phyloP scores from a whole-genome alignment of 2,113 vertebrate genomes.

The Eupsittula cactorum region DNA sequence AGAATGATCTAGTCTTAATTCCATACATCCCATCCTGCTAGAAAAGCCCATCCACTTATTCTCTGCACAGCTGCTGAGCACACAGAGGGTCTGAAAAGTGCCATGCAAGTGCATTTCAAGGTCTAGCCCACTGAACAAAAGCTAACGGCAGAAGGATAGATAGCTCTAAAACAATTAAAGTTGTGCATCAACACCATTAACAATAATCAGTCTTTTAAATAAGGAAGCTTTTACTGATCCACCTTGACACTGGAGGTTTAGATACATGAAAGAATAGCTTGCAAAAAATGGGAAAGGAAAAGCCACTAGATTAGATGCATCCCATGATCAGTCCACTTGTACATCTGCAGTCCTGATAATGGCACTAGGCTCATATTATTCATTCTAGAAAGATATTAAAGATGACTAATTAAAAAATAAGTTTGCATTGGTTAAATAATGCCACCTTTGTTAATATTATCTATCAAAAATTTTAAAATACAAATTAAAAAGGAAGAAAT shows the following conservation, averaged over 20 bases:
- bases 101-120: not conserved
- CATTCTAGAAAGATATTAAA: not conserved
- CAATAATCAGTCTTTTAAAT: not conserved
- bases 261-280: not conserved
- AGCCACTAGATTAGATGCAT: not conserved
- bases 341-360: not conserved
- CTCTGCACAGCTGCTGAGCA: not conserved
- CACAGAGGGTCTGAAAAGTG: not conserved
- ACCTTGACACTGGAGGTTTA: not conserved
- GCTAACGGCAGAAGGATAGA: not conserved
- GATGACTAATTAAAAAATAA: not conserved
- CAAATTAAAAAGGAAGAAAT: not conserved
- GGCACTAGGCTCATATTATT: not conserved
- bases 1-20: not conserved
- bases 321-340: not conserved
- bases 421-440: not conserved
- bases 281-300: not conserved
- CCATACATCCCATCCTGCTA: not conserved
- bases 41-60: not conserved
- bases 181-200: not conserved
- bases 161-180: not conserved
- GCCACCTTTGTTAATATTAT: not conserved
- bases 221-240: not conserved
- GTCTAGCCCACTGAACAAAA: not conserved
- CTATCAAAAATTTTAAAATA: not conserved